phyloP scores from a whole-genome alignment of 2,888 invertebrate genomes.

The Nemotelus pantherinus region DNA sequence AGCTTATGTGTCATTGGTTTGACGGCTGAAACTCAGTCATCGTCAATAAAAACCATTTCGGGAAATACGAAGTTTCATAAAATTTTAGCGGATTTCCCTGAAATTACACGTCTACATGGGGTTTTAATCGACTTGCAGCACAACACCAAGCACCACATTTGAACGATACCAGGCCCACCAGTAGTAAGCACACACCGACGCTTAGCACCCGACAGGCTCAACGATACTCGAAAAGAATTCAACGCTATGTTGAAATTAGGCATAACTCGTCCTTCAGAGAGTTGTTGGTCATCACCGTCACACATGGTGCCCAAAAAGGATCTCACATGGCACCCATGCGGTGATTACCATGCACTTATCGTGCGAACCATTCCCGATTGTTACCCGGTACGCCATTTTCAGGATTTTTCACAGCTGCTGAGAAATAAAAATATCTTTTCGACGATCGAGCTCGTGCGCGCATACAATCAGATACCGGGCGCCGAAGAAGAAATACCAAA shows the following conservation, averaged over 20 bases:
- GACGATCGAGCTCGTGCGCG: slow-evolving; percentile 54
- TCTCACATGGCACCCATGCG: slow-evolving; percentile 56
- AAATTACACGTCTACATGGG: neutral
- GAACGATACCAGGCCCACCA: neutral
- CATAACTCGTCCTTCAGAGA: slow-evolving; percentile 61
- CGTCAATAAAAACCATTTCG: no score
- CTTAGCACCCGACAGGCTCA: neutral
- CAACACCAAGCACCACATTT: slow-evolving; percentile 1
- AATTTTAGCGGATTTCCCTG: neutral
- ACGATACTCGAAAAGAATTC: neutral
- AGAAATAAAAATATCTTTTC: slow-evolving; percentile 55
- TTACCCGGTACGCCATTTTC: slow-evolving; percentile 58
- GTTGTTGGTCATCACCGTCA: slow-evolving; percentile 61
- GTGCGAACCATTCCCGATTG: slow-evolving; percentile 57
- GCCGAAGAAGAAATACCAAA: slow-evolving; percentile 8
- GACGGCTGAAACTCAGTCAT: no score
- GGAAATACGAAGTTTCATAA: no score
- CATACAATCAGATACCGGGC: slow-evolving; percentile 56
- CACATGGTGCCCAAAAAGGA: slow-evolving; percentile 55
- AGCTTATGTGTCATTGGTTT: no score
- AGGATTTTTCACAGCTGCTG: slow-evolving; percentile 54
- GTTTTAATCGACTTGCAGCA: no score
- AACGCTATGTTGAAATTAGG: slow-evolving; percentile 52
- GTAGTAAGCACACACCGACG: neutral
- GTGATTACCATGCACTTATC: slow-evolving; percentile 57